Conservation (phyloP, 2,113 vertebrate genomes). For the Otus sunia region DNA sequence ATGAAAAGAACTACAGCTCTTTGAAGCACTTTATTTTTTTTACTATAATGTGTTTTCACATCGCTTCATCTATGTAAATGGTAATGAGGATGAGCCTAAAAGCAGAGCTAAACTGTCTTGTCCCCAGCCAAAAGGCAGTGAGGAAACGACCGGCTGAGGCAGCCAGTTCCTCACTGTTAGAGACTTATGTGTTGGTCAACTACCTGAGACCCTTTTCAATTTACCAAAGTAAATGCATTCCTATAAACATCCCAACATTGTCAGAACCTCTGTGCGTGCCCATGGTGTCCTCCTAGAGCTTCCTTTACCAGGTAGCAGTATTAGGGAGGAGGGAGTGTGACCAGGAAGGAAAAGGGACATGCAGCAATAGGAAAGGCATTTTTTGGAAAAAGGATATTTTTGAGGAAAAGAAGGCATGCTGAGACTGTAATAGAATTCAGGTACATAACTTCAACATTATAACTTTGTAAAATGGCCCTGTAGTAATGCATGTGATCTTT, state of each 20-base stretch:
- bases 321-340: neutral
- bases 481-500: neutral
- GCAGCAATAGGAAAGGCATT: neutral
- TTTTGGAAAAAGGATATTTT: neutral
- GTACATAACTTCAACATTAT: neutral
- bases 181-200: neutral
- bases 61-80: neutral
- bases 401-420: accelerated
- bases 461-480: neutral
- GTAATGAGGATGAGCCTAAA: neutral
- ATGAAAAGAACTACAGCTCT: neutral
- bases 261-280: neutral
- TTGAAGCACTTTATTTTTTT: neutral
- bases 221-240: neutral
- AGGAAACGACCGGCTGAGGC: neutral
- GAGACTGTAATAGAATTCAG: neutral
- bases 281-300: neutral
- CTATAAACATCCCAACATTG: neutral
- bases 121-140: neutral
- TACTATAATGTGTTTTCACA: neutral
- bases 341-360: neutral
- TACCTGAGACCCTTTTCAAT: neutral
- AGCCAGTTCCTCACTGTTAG: neutral
- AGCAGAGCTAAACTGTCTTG: neutral
- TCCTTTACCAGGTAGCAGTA: neutral